These are phyloP conservation scores for Sebastes aleutianus DNA, from an alignment of 2,797 vertebrate species.

Conservation along the genomic window DNA sequence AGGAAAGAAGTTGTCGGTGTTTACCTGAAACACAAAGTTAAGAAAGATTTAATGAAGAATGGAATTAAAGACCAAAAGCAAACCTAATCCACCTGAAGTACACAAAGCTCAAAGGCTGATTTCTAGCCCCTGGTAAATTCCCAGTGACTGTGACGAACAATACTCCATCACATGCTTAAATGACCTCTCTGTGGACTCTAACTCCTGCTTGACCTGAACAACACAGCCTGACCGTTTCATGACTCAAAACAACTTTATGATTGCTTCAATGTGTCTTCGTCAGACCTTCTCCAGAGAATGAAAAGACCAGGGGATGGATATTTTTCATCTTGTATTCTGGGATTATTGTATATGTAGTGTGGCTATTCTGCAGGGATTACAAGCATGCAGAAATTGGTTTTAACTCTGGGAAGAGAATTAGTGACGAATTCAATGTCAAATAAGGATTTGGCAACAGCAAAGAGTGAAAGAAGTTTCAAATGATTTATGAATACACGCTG, in stretches of 20 bases:
- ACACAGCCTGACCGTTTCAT: background rate
- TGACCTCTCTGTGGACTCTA: constrained; percentile 7
- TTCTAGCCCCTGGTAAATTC: background rate
- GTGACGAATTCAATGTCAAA: constrained; percentile 31
- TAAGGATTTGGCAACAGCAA: constrained; percentile 23
- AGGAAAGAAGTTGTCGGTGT: constrained; percentile 1
- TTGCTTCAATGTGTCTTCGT: constrained; percentile 12
- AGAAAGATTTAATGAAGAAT: constrained; percentile 13
- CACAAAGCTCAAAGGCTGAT: constrained; percentile 10
- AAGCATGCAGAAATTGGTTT: constrained; percentile 48
- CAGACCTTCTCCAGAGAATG: constrained; percentile 4
- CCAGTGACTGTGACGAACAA: background rate
- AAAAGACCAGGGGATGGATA: constrained; percentile 22
- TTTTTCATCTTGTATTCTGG: constrained; percentile 36
- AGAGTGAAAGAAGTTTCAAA: constrained; percentile 9
- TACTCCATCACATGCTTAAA: background rate
- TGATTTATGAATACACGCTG: background rate
- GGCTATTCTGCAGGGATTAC: constrained; percentile 52
- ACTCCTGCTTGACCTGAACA: background rate
- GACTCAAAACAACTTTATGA: background rate
- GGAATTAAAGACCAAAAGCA: background rate
- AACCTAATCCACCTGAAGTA: constrained; percentile 17
- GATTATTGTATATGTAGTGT: constrained; percentile 55
- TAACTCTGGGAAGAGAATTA: constrained; percentile 40
- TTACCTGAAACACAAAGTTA: constrained; percentile 26